Percentiles rank a stretch among this genome's conserved stretches.
Conservation (phyloP, 2,797 vertebrate genomes). For the Chloroceryle inda region DNA sequence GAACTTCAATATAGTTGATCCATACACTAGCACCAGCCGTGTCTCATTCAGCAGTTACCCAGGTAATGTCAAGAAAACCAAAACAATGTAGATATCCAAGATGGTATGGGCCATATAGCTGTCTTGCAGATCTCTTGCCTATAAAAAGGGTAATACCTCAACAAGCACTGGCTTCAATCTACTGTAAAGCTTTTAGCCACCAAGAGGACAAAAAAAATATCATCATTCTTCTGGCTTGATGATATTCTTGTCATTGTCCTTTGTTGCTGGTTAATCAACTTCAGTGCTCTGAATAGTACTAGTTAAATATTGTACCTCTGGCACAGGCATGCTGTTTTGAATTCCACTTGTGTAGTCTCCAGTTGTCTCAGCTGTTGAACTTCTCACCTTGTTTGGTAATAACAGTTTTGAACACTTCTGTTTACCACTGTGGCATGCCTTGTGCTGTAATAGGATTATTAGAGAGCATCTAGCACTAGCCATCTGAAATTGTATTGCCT, state of each 20-base stretch:
- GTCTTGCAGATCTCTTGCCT: neutral
- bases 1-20: slow-evolving; percentile 87
- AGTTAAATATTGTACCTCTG: slow-evolving; percentile 22
- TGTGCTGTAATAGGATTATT: neutral
- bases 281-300: neutral
- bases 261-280: neutral
- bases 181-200: neutral
- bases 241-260: neutral
- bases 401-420: neutral
- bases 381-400: neutral
- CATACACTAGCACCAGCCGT: slow-evolving; percentile 76
- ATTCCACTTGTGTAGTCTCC: neutral
- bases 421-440: neutral
- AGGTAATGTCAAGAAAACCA: slow-evolving; percentile 74
- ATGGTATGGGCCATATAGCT: neutral
- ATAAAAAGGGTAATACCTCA: neutral
- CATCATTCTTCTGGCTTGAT: neutral
- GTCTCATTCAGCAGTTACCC: slow-evolving; percentile 95
- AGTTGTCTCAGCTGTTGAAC: neutral
- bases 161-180: neutral
- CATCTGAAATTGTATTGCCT: neutral
- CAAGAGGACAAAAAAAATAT: neutral
- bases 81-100: neutral
- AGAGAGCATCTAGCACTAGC: neutral
- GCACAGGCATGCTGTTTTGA: neutral